Evolutionary conservation across 1,140 invertebrate species (phyloP).

Genomic region (Macrocentrus cingulum): DNA sequence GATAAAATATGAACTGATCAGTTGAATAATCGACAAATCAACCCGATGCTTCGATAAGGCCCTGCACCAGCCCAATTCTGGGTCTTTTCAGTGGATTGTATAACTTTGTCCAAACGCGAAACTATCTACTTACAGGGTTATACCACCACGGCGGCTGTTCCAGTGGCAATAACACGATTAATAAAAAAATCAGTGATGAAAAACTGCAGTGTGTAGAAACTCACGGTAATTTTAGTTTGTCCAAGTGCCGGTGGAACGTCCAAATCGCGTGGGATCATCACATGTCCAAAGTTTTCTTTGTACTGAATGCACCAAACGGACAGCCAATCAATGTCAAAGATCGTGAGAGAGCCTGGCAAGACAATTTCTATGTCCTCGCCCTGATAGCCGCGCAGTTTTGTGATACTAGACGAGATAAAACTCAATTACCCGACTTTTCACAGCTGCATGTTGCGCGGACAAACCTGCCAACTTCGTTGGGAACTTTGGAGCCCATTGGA

Average conservation of each 20-base stretch:
- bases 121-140: conserved; percentile 76
- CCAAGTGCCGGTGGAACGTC: conserved; percentile 87
- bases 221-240: conserved; percentile 87
- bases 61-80: too few species aligned
- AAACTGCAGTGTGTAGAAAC: conserved; percentile 45
- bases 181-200: too few species aligned
- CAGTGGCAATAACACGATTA: conserved; percentile 23
- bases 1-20: too few species aligned
- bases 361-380: conserved; percentile 90
- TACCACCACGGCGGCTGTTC: conserved; percentile 85
- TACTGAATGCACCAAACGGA: conserved; percentile 85
- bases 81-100: too few species aligned
- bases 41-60: too few species aligned
- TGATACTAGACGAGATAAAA: too few species aligned
- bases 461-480: conserved; percentile 80
- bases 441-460: conserved; percentile 10
- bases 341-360: conserved; percentile 79
- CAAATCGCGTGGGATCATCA: conserved; percentile 82
- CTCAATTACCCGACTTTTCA: too few species aligned
- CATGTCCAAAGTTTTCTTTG: conserved; percentile 87
- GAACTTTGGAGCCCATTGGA: conserved; percentile 82
- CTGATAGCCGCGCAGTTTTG: conserved; percentile 78
- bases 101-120: too few species aligned
- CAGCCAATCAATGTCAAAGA: conserved; percentile 92
- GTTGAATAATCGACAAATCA: too few species aligned